phyloP scores from a whole-genome alignment of 1,140 invertebrate genomes.

The Heliconius himera region DNA sequence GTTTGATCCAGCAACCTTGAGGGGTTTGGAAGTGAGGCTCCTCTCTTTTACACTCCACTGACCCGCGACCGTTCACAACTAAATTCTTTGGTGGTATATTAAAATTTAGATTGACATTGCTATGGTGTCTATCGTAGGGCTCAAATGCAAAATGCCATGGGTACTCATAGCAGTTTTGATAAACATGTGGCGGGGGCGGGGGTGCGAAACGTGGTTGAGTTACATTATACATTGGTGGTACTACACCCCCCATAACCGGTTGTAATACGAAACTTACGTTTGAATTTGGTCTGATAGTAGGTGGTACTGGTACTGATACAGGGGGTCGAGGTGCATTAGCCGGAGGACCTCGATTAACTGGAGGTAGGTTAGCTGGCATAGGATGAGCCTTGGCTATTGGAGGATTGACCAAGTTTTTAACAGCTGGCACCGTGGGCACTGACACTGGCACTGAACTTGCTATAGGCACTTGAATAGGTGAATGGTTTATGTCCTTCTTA shows the following conservation, averaged over 20 bases:
- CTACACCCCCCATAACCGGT: conserved; percentile 59
- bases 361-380: conserved; percentile 55
- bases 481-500: neutral
- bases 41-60: conserved; percentile 54
- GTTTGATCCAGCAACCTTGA: conserved; percentile 77
- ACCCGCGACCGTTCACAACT: conserved; percentile 60
- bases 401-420: conserved; percentile 43
- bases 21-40: conserved; percentile 49
- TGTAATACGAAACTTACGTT: conserved; percentile 79
- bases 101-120: conserved; percentile 72
- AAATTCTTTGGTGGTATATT: conserved; percentile 74
- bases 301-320: conserved; percentile 36
- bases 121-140: conserved; percentile 60
- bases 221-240: conserved; percentile 57
- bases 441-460: conserved; percentile 8
- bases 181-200: conserved; percentile 53
- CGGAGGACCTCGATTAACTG: conserved; percentile 36
- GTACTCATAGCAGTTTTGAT: conserved; percentile 72
- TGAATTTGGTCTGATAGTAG: conserved; percentile 53
- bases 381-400: conserved; percentile 52
- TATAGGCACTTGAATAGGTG: neutral
- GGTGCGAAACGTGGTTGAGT: conserved; percentile 50
- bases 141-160: conserved; percentile 76
- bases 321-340: conserved; percentile 30
- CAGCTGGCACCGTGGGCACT: neutral